Base-by-base conservation (phyloP, 2,888 invertebrate species). In the Drosophila maculinotata region DNA sequence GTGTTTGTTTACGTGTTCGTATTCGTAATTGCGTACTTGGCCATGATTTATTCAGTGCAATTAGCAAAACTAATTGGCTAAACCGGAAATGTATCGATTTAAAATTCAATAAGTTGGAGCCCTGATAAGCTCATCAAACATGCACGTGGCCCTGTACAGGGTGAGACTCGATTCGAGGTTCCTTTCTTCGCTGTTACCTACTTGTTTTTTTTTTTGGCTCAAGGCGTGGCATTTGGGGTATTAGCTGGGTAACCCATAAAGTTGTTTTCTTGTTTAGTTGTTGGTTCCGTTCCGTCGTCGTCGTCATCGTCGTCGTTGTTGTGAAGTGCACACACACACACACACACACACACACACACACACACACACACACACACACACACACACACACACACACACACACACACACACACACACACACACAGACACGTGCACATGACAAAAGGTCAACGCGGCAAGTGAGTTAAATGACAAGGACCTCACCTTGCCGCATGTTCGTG, bases 381-480 rank as follows among this genome's bases (percentile, higher is more conserved):
- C n/a, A n/a, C n/a, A n/a, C n/a, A n/a, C 68, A 72, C 62, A 69
- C 60, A 67, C 62, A 52, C 48, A 26, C 26, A 26, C 26, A 47
- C 33, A 33, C 47, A 20, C 2, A 2, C 63, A 72, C 57, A 69
- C 60, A 67, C 62, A 52, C 48, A 26, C 26, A 47, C 33, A 23
- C 33, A 62, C 63, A 72, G 57, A 69, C 60, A 67, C 62, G 41
- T 36, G 6, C 26, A 47, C 33, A 33, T 33, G 66, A 70, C 70
- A 69, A 80, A 79, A 81, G 81, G 84, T 84, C 81, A 81, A 81
- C 81, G 52, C 70, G 67, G 60, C 76, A 76, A 84, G 73, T 81
- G 76, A 80, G 84, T 81, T 83, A 81, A 81, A 84, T 81, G 85
- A 81, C 81, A 81, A 81, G 81, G 84, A 81, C 81, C 81, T 84